Evolutionary conservation across 2,888 invertebrate species (phyloP).

Genomic region (Ichneumoninae sp.): DNA sequence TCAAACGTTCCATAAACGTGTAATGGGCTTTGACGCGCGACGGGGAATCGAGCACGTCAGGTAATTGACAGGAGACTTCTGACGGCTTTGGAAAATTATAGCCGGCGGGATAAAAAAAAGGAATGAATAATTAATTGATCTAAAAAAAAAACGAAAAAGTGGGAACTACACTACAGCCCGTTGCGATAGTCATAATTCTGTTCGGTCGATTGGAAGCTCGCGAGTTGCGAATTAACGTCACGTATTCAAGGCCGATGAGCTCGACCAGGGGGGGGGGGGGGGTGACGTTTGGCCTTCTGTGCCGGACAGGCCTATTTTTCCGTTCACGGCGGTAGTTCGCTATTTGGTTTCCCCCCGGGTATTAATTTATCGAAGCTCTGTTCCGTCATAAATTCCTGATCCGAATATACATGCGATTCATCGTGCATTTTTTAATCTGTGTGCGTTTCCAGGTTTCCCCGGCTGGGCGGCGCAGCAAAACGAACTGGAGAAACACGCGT

Average conservation of each 20-base stretch:
- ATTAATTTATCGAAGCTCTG: slow-evolving; percentile 8
- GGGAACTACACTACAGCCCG: neutral
- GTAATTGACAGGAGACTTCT: slow-evolving; percentile 32
- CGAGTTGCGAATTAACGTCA: slow-evolving; percentile 37
- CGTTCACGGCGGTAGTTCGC: neutral
- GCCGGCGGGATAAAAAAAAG: neutral
- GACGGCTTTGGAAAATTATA: slow-evolving; percentile 7
- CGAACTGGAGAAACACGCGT: neutral
- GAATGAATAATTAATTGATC: neutral
- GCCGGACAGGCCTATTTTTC: slow-evolving; percentile 25
- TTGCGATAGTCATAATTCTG: slow-evolving; percentile 10
- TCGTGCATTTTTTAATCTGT: neutral
- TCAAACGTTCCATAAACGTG: neutral
- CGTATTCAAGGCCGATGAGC: slow-evolving; percentile 26
- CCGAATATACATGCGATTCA: neutral
- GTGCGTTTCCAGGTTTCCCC: no score
- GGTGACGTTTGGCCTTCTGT: slow-evolving; percentile 1
- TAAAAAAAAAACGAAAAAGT: neutral
- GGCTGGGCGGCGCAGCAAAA: no score
- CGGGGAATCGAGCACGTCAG: neutral
- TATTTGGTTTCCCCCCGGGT: slow-evolving; percentile 4
- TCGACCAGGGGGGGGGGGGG: slow-evolving; percentile 6
- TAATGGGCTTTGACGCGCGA: neutral
- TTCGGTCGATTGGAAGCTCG: slow-evolving; percentile 12
- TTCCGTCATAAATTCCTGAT: neutral